Conservation (phyloP, 1,140 invertebrate species). For the Ooceraea biroi region DNA sequence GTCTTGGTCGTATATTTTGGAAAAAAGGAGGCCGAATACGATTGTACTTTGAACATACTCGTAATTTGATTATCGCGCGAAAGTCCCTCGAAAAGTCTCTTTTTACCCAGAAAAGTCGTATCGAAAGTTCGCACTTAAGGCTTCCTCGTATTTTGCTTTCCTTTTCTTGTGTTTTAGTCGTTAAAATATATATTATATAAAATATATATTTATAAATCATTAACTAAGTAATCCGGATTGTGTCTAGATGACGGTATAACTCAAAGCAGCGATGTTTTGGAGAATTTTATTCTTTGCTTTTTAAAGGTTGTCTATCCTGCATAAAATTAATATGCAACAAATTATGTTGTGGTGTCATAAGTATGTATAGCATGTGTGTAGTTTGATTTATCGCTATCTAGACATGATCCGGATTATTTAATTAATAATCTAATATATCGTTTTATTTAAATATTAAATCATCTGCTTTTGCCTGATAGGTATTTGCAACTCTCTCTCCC, state of each 20-base stretch:
- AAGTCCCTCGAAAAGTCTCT: background rate
- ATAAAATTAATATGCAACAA: no score
- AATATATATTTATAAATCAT: conserved; percentile 2
- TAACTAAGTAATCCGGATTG: no score
- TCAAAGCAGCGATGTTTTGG: no score
- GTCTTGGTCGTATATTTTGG: conserved; percentile 22
- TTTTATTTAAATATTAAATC: background rate
- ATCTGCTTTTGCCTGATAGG: background rate
- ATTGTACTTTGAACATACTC: conserved; percentile 7
- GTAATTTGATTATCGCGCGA: conserved; percentile 40
- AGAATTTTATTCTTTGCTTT: no score
- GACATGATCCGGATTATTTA: no score
- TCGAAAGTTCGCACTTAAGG: conserved; percentile 10
- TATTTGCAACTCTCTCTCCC: background rate
- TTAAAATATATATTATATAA: background rate
- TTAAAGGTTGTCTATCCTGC: no score
- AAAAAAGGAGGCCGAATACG: background rate
- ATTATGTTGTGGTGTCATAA: no score
- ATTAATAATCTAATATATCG: no score
- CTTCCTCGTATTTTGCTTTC: background rate
- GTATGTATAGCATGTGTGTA: no score
- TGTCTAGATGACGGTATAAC: background rate
- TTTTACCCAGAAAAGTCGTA: background rate
- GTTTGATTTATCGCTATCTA: no score
- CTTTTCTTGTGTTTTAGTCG: background rate